A percentile compares a stretch with the other conserved stretches of the same genome.
These are phyloP conservation scores for Caprella mutica DNA, from an alignment of 2,888 invertebrate species.

Conservation along the genomic window DNA sequence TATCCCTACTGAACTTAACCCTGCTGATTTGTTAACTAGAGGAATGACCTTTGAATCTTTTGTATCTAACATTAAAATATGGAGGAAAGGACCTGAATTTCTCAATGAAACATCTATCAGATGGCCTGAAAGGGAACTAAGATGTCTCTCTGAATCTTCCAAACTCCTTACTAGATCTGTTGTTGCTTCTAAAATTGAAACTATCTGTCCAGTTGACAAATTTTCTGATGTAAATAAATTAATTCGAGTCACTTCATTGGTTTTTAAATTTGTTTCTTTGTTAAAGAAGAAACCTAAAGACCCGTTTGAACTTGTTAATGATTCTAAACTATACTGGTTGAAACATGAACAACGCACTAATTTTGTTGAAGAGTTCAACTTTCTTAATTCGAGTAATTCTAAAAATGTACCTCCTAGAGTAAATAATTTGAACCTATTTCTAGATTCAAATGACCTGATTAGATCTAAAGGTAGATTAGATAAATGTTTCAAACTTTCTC, in stretches of 20 bases:
- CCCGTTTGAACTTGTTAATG: not conserved
- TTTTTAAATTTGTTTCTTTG: not conserved
- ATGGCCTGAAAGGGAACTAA: not conserved
- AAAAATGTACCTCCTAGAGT: not conserved
- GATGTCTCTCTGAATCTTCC: not conserved
- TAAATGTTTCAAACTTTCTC: not conserved
- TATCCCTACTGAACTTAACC: slow-evolving; percentile 3
- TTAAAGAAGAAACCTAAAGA: not conserved
- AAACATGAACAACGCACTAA: not conserved
- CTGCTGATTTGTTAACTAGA: slow-evolving; percentile 8
- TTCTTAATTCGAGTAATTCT: not conserved
- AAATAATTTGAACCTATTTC: not conserved
- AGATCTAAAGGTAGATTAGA: not conserved
- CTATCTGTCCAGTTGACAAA: not conserved
- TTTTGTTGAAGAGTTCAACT: not conserved
- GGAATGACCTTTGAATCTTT: not conserved
- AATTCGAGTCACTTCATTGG: not conserved
- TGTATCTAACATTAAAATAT: not conserved
- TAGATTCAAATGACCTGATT: not conserved
- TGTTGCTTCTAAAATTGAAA: not conserved
- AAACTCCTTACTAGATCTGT: too few species aligned
- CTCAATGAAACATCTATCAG: not conserved
- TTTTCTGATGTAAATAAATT: not conserved
- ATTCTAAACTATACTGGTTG: not conserved
- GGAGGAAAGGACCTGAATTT: not conserved